Conservation (phyloP, 2,797 vertebrate species). For the Bovichtus variegatus region DNA sequence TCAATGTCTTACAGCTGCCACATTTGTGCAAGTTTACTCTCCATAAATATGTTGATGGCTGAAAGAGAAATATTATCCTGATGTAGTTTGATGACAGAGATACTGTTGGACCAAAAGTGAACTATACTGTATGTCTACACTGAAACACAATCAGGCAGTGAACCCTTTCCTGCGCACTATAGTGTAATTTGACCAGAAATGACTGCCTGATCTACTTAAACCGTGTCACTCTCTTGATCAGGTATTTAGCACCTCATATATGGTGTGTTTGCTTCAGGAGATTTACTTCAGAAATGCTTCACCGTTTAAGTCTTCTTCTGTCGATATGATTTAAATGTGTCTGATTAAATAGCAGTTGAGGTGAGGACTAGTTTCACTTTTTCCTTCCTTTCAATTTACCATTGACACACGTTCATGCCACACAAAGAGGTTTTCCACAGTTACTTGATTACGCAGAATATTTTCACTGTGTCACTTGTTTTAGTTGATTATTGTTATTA, state of each 20-base stretch:
- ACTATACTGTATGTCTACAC: background rate
- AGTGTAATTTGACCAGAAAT: background rate
- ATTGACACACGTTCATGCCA: background rate
- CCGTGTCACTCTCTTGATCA: background rate
- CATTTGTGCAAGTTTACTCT: background rate
- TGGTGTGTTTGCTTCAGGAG: background rate
- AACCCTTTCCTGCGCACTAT: background rate
- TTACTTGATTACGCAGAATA: background rate
- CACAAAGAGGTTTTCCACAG: background rate
- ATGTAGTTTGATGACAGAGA: background rate
- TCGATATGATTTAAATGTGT: background rate
- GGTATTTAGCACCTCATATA: background rate
- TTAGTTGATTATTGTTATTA: background rate
- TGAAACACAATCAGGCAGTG: background rate
- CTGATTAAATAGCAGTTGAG: background rate
- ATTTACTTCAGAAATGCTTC: background rate
- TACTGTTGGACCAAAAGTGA: background rate
- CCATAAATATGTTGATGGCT: background rate
- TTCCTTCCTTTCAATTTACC: conserved; percentile 11
- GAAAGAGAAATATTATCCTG: background rate
- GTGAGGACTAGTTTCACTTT: background rate
- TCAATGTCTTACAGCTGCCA: background rate
- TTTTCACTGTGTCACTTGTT: background rate
- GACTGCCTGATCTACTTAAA: background rate
- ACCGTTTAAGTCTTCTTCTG: background rate